Evolutionary conservation across 2,797 vertebrate genomes (phyloP), one percentile per base, ranked within the genome.

Genomic region (Onychomys torridus): DNA sequence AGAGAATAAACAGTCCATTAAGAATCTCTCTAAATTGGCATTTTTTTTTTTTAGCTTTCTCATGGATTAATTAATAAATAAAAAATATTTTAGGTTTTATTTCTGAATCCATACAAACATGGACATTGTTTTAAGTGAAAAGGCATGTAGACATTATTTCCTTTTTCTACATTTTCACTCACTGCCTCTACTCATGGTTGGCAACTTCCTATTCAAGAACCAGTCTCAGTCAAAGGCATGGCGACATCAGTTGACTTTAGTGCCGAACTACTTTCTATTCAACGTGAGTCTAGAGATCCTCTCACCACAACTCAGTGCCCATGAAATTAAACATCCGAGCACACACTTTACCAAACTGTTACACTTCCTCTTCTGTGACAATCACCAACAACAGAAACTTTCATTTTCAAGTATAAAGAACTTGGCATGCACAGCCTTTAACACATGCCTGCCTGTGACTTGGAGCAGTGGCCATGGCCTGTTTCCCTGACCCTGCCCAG

Each of bases 241-340:
- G 23, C 49, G 79, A 63, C 78, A n/a, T 61, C 43, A 65, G 52
- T 46, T 29, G 61, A 61, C 40, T 65, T 16, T 29, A 16, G 27
- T 61, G 3, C 12, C 83, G 21, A 43, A 40, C 6, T 67, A 11
- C 23, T 34, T 93, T 93, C 49, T 37, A 59, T 11, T 92, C 67
- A 71, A 17, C 65, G 57, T n/a, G 40, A 87, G 55, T 81, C 40
- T 73, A 67, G 19, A 67, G 19, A 23, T 75, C 21, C 71, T 63
- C 49, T 77, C 40, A 49, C 69, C 59, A 57, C 34, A 96, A 90
- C 84, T 65, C 49, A 57, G 27, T 52, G 43, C 34, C 83, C 61
- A 12, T 10, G 7, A 91, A 97, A 96, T 59, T 83, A 27, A 83
- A 59, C 82, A 65, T 93, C 52, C 89, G 76, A 52, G 46, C 19